These are phyloP conservation scores for Pyrochroa serraticornis DNA, from an alignment of 2,888 invertebrate species.

Conservation along the genomic window DNA sequence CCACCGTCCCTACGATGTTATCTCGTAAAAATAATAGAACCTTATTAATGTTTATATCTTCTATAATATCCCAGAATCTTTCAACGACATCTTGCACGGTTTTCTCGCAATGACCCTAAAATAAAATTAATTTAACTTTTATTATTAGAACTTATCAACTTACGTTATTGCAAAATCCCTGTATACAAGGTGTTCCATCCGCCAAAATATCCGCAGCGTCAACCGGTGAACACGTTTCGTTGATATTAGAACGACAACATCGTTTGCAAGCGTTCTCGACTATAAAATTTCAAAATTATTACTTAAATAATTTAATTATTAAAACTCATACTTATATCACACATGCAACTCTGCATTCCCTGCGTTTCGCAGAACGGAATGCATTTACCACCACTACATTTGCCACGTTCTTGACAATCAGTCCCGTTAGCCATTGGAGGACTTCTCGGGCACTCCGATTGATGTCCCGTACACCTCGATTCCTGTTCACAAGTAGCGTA, in stretches of 20 bases:
- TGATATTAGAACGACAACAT: constrained; percentile 90
- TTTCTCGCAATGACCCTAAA: constrained; percentile 90
- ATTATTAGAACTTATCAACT: constrained; percentile 22
- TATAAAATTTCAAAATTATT: constrained; percentile 55
- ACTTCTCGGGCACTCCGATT: constrained; percentile 83
- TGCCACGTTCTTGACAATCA: constrained; percentile 89
- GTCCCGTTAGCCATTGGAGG: constrained; percentile 87
- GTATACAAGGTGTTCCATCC: constrained; percentile 94
- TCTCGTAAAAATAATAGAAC: constrained; percentile 87
- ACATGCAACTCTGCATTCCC: constrained; percentile 93
- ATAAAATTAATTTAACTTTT: constrained; percentile 12
- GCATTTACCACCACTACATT: constrained; percentile 89
- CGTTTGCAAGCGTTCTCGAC: constrained; percentile 92
- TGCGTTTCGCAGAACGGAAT: constrained; percentile 95
- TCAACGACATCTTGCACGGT: constrained; percentile 95
- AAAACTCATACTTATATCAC: constrained; percentile 77
- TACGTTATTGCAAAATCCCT: constrained; percentile 95
- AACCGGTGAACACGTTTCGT: constrained; percentile 90
- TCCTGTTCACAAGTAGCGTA: constrained; percentile 92
- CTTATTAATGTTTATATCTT: constrained; percentile 93
- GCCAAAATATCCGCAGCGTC: constrained; percentile 87
- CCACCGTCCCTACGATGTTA: constrained; percentile 93
- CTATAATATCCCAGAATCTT: constrained; percentile 96
- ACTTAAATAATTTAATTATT: background rate
- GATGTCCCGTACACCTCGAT: constrained; percentile 83